These are phyloP conservation scores for Lacerta agilis DNA, from an alignment of 2,797 vertebrate genomes.

Conservation along the genomic window DNA sequence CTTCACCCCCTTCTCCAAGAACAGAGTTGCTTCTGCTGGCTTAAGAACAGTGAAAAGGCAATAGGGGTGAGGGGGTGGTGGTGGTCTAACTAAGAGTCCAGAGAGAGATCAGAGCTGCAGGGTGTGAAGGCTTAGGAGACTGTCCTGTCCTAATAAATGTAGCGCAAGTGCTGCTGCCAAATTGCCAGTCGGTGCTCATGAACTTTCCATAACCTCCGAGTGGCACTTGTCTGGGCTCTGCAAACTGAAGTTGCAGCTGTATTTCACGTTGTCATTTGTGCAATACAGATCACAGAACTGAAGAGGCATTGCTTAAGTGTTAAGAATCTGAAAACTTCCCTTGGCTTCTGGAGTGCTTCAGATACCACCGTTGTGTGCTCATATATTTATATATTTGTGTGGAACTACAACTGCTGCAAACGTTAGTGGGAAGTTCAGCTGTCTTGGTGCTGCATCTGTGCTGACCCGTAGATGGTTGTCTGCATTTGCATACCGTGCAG, in stretches of 20 bases:
- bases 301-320: background rate
- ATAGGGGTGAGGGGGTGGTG: rapidly evolving
- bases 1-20: background rate
- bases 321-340: background rate
- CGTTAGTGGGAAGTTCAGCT: background rate
- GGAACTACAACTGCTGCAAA: background rate
- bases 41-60: rapidly evolving
- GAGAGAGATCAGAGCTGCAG: too few species aligned
- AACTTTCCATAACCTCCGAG: too few species aligned
- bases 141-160: background rate
- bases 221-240: background rate
- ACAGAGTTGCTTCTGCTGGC: background rate
- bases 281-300: background rate
- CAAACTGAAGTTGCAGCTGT: background rate
- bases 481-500: background rate
- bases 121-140: background rate
- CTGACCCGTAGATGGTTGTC: too few species aligned
- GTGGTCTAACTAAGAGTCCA: rapidly evolving
- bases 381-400: too few species aligned
- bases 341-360: background rate
- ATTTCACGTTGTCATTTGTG: background rate
- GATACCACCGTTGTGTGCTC: background rate
- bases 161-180: background rate
- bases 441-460: background rate
- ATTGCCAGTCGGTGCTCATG: background rate